Evolutionary conservation across 2,113 vertebrate species (phyloP).

Genomic region (Periophthalmus modestus): DNA sequence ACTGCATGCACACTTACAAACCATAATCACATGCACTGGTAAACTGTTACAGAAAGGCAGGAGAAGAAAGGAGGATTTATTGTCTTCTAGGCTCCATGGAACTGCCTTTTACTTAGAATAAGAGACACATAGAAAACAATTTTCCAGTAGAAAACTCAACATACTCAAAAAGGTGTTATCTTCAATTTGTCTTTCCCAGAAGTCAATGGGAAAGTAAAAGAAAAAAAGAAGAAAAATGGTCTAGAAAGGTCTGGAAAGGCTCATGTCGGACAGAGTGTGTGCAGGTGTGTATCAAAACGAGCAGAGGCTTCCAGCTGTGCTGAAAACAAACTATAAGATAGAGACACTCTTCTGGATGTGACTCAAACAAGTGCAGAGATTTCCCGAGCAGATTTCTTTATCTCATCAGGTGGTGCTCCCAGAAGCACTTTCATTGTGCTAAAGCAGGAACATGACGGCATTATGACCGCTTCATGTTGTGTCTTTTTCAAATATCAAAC

Average conservation of each 20-base stretch:
- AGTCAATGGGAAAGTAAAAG: conserved; percentile 1
- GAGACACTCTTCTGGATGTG: conserved; percentile 16
- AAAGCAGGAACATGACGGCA: conserved; percentile 55
- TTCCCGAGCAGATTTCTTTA: conserved; percentile 57
- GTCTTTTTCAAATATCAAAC: background rate
- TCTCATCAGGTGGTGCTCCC: conserved; percentile 59
- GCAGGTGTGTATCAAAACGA: background rate
- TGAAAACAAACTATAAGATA: background rate
- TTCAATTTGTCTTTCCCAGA: conserved; percentile 26
- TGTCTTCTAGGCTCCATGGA: conserved; percentile 11
- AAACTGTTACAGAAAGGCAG: conserved; percentile 3
- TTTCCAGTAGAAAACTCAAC: background rate
- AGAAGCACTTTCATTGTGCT: conserved; percentile 61
- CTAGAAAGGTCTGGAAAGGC: background rate
- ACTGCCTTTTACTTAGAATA: conserved; percentile 41
- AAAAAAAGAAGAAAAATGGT: background rate
- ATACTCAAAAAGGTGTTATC: background rate
- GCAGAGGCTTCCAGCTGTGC: background rate
- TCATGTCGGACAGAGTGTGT: background rate
- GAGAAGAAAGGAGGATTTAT: conserved; percentile 32
- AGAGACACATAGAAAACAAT: conserved; percentile 22
- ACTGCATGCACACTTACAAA: conserved; percentile 11
- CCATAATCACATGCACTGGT: conserved; percentile 12
- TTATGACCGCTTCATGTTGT: conserved; percentile 50
- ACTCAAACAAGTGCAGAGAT: conserved; percentile 52